These are phyloP conservation scores for Octomys mimax DNA, from an alignment of 2,797 vertebrate species.

Conservation along the genomic window DNA sequence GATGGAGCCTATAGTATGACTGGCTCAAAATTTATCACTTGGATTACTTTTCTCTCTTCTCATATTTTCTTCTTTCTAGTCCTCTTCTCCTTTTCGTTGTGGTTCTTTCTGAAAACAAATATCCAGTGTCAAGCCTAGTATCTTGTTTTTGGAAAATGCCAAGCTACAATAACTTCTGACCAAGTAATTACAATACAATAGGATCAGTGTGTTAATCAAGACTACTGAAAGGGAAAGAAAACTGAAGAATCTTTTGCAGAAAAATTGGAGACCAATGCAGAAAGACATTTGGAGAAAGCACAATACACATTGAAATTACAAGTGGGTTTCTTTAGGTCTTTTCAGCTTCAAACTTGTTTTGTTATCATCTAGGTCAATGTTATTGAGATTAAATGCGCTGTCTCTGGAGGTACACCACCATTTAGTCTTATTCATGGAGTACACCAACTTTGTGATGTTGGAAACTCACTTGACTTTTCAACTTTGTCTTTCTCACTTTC, in stretches of 20 bases:
- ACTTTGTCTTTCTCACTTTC: constrained; percentile 42
- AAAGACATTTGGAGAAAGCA: not conserved
- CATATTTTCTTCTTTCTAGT: constrained; percentile 1
- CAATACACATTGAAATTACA: not conserved
- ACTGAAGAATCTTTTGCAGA: not conserved
- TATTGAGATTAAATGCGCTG: constrained; percentile 26
- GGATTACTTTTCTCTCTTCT: not conserved
- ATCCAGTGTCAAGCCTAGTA: not conserved
- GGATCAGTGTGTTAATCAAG: not conserved
- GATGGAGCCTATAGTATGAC: not conserved
- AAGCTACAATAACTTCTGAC: not conserved
- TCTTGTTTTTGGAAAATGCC: not conserved
- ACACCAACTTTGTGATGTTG: not conserved
- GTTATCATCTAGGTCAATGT: not conserved
- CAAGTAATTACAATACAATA: not conserved
- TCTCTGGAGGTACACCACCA: not conserved
- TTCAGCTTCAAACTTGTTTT: not conserved
- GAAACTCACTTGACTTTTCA: constrained; percentile 39
- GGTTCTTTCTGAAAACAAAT: not conserved
- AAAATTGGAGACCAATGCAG: not conserved
- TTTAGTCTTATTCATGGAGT: not conserved
- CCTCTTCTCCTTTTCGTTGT: not conserved
- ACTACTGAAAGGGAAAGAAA: not conserved
- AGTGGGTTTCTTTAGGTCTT: not conserved
- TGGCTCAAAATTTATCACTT: not conserved